Base-by-base conservation (phyloP, 53 echinoderm and acorn worm genomes). In the Luidia sarsii region DNA sequence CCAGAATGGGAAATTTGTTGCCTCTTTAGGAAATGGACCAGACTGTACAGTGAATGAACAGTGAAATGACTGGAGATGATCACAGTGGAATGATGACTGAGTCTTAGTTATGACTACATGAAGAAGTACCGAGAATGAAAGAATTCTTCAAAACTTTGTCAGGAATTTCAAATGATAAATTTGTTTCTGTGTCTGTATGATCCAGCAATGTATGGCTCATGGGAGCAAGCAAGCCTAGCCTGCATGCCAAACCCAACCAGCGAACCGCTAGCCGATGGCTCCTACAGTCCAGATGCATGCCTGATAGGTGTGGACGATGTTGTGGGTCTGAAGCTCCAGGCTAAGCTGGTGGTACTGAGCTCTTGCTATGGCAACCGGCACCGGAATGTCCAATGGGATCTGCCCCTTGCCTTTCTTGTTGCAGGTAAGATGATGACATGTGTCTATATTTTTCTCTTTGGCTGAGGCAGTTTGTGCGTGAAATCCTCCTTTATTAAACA, bases 321-420 rank as follows among this genome's bases (percentile, higher is more conserved):
- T 49, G 30, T 84, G 38, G 84, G 87, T 18, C 48, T 96, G 67
- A 82, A 84, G 33, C 83, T 96, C 45, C 79, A 85, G 37, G 91
- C 89, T 46, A 81, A 92, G 67, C 60, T 93, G 33, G 87, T 93
- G 15, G 90, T 90, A 0, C 71, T 95, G 51, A 96, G 92, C 65
- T 80, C 90, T 66, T 90, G 97, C 84, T 96, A 93, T 84, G 97
- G 97, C 21, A 85, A 86, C 68, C 79, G 87, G 49, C 93, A 93
- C 64, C 79, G 97, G 29, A 69, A 82, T 1, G 28, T 96, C 34
- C 35, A 73, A 5, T 52, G 90, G 14, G 68, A 59, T 29, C 75
- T 93, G 23, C 93, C 93, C 21, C 66, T 87, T 45, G 91, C 97
- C 14, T 92, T 96, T 37, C 68, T 96, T 39, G 93, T 87, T 28